Evolutionary conservation across 2,888 invertebrate species (phyloP).

Genomic region (Plemyria rubiginata): DNA sequence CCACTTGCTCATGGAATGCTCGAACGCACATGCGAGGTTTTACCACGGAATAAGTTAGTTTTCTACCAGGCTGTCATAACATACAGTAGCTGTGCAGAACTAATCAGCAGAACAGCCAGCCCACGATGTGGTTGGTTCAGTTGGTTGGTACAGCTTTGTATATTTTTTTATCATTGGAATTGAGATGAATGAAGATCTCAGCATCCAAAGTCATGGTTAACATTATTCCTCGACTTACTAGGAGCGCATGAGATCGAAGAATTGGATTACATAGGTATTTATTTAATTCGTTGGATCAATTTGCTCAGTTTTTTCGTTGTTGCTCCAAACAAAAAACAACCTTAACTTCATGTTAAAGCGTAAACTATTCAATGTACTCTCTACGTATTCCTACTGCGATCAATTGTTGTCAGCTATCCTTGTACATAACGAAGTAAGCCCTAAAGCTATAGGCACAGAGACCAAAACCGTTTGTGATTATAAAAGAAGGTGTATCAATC

Average conservation of each 20-base stretch:
- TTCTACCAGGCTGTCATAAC: slow-evolving; percentile 44
- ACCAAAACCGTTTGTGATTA: slow-evolving; percentile 28
- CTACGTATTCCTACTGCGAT: neutral
- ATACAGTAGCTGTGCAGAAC: slow-evolving; percentile 3
- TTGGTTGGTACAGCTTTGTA: neutral
- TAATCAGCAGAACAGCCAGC: too few species aligned
- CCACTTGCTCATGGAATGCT: too few species aligned
- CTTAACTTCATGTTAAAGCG: slow-evolving; percentile 3
- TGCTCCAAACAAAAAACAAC: slow-evolving; percentile 1
- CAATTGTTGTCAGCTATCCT: neutral
- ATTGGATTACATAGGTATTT: slow-evolving; percentile 33
- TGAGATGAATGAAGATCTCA: slow-evolving; percentile 31
- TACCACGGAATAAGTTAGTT: slow-evolving; percentile 26
- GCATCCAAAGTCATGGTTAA: slow-evolving; percentile 70
- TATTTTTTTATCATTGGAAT: slow-evolving; percentile 5
- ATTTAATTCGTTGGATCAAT: slow-evolving; percentile 3
- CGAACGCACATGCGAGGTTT: slow-evolving; percentile 22
- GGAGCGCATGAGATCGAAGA: slow-evolving; percentile 58
- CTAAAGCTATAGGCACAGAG: rapidly evolving
- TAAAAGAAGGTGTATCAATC: slow-evolving; percentile 22
- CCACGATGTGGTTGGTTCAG: too few species aligned
- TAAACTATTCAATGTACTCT: too few species aligned
- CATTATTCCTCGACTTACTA: slow-evolving; percentile 72
- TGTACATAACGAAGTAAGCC: slow-evolving; percentile 4
- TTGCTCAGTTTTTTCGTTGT: slow-evolving; percentile 13